These are phyloP conservation scores for Lycocorax pyrrhopterus DNA, from an alignment of 2,113 vertebrate species.

Conservation along the genomic window DNA sequence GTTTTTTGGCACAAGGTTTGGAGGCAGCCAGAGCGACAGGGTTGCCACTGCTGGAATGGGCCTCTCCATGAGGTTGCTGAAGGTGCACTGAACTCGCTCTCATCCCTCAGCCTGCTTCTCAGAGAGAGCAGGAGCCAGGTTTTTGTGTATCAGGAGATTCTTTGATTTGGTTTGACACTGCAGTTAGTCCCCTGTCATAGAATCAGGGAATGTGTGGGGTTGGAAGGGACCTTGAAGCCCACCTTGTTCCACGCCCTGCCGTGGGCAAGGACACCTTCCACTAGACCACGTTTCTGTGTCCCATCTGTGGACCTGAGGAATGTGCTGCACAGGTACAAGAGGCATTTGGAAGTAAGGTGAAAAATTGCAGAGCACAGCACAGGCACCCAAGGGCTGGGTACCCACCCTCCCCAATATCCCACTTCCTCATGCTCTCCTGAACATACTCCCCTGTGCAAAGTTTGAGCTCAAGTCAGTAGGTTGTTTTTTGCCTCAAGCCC, in stretches of 20 bases:
- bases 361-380: not conserved
- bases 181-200: not conserved
- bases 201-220: not conserved
- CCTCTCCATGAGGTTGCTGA: not conserved
- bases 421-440: not conserved
- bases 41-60: not conserved
- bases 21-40: not conserved
- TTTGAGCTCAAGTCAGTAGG: not conserved
- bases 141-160: not conserved
- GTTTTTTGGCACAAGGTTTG: not conserved
- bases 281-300: not conserved
- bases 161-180: not conserved
- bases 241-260: not conserved
- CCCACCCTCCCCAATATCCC: not conserved
- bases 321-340: not conserved
- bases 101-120: not conserved
- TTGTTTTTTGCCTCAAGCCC: not conserved
- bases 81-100: not conserved
- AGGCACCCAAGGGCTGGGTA: not conserved
- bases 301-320: not conserved
- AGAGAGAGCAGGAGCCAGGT: not conserved
- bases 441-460: not conserved
- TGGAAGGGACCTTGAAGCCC: not conserved
- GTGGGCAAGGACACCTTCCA: not conserved
- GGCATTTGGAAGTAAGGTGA: not conserved